Evolutionary conservation across 2,888 invertebrate species (phyloP).

Genomic region (Marasmarcha lunaedactyla): DNA sequence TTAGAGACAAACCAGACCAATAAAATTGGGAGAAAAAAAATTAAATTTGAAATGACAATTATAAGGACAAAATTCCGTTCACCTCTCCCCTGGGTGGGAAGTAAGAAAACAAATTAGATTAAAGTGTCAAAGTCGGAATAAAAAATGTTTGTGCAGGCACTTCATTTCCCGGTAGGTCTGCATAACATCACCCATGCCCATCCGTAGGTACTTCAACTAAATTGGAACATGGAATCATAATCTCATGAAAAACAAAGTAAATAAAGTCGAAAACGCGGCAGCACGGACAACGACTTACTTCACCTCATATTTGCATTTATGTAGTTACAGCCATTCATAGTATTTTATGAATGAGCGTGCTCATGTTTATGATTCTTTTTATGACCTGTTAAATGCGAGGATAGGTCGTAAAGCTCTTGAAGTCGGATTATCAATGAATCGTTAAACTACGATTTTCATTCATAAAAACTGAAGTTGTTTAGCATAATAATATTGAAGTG

Average conservation of each 20-base stretch:
- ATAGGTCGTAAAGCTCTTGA: slow-evolving; percentile 57
- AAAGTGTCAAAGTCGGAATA: slow-evolving; percentile 70
- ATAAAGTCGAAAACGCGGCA: slow-evolving; percentile 24
- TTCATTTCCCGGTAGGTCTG: slow-evolving; percentile 51
- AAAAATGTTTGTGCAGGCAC: slow-evolving; percentile 47
- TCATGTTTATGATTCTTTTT: slow-evolving; percentile 60
- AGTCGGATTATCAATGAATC: slow-evolving; percentile 28
- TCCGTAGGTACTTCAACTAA: slow-evolving; percentile 15
- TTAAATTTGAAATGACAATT: slow-evolving; percentile 60
- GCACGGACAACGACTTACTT: background rate
- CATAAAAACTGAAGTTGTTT: slow-evolving; percentile 11
- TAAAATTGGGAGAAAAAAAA: background rate
- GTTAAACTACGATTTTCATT: slow-evolving; percentile 21
- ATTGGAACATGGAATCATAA: slow-evolving; percentile 15
- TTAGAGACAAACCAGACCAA: slow-evolving; percentile 15
- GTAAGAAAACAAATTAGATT: slow-evolving; percentile 67
- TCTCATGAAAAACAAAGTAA: slow-evolving; percentile 11
- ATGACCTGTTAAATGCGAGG: slow-evolving; percentile 64
- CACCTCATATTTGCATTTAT: slow-evolving; percentile 56
- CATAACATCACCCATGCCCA: slow-evolving; percentile 34
- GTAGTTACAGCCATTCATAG: slow-evolving; percentile 57
- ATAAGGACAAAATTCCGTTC: slow-evolving; percentile 53
- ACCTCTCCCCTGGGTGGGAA: slow-evolving; percentile 57
- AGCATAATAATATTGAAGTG: background rate
- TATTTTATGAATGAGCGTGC: slow-evolving; percentile 57